Evolutionary conservation across 2,113 vertebrate species (phyloP), one percentile per base, ranked within the genome.

Genomic region (Eolophus roseicapilla): DNA sequence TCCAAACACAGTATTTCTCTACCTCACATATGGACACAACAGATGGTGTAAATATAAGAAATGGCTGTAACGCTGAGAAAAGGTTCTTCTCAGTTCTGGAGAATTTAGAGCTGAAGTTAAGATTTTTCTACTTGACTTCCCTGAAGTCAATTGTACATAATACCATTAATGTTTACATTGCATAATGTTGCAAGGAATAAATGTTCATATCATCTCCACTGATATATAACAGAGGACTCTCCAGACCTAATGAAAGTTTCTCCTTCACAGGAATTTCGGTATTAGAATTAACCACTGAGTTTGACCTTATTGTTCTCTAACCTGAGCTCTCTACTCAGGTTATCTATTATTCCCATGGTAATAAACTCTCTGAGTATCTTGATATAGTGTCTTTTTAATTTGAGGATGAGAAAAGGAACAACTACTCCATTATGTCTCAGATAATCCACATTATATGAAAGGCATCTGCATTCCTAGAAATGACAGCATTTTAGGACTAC

Each of bases 1-100:
- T 93, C 63, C 84, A 92, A 67, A 88, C 18, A 77, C 78, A 60
- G 31, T 90, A 73, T 83, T 97, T 92, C 73, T 91, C 80, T 80
- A 87, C 65, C 88, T 96, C 91, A 73, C 77, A 81, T 47, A 53
- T 28, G 31, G 83, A 50, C 80, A 77, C 73, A 90, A 69, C 35
- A 94, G 67, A 64, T 52, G 57, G 47, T 90, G 62, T 78, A 73
- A 79, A 55, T 37, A 52, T 50, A 71, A 90, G 43, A 75, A 69
- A 90, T 33, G 68, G 21, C 79, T 74, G 4, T 33, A 60, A 73
- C 1, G 1, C 31, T 71, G n/a, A 90, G 65, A 90, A 89, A 83
- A 76, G 17, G 44, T 52, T 82, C 39, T 33, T 74, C 53, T 81
- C 17, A 9, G 9, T 35, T 47, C 69, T 76, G 64, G 86, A 62